phyloP scores from a whole-genome alignment of 2,888 invertebrate species.

The Prenolepis imparis region DNA sequence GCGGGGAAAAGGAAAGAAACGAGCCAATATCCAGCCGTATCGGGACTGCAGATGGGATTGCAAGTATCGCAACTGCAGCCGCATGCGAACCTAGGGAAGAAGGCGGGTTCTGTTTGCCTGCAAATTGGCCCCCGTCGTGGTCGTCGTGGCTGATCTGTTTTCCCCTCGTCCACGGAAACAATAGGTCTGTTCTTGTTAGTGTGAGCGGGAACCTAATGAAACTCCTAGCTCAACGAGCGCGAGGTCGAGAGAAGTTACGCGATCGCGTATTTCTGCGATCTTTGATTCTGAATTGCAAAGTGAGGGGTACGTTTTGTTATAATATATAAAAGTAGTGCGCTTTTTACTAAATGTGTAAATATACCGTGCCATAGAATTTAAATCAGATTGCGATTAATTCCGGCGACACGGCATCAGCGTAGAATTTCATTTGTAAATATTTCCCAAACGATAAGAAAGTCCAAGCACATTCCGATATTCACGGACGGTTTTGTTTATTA shows the following conservation, averaged over 20 bases:
- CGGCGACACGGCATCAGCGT: background rate
- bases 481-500: background rate
- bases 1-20: constrained; percentile 29
- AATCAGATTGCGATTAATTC: background rate
- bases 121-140: constrained; percentile 23
- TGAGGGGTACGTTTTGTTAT: background rate
- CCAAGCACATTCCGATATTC: background rate
- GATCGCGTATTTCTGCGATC: background rate
- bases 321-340: background rate
- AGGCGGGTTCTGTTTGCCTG: constrained; percentile 39
- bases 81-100: background rate
- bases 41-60: constrained; percentile 42
- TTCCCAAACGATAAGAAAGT: background rate
- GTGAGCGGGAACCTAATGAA: constrained; percentile 24
- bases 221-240: background rate
- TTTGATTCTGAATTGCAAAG: background rate
- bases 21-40: constrained; percentile 43
- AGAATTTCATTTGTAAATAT: background rate
- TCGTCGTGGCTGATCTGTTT: constrained; percentile 48
- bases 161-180: constrained; percentile 29
- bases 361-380: background rate
- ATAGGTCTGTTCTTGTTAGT: constrained; percentile 38
- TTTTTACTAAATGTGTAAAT: background rate
- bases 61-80: constrained; percentile 36
- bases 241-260: background rate